Evolutionary conservation across 2,113 vertebrate species (phyloP), one percentile per base, ranked within the genome.

Genomic region (Azemiops feae): DNA sequence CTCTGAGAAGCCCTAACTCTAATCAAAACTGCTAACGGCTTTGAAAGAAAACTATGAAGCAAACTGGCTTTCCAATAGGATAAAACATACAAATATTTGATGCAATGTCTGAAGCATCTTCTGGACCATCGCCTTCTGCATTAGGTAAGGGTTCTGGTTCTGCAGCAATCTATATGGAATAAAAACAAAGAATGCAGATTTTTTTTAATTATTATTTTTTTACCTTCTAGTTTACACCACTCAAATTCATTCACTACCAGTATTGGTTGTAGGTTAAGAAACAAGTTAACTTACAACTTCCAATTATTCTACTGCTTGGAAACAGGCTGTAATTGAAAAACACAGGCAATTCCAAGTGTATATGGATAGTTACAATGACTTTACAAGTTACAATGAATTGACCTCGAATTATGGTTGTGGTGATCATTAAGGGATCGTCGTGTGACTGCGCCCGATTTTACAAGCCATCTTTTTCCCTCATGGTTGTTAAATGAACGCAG

Each of bases 61-160:
- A 25, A 18, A n/a, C 74, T 0, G 1, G 53, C 9, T 94, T 39
- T 91, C 74, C 74, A 22, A 86, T 12, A 54, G 2, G 60, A 89
- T 92, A 90, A 6, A 43, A 92, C 98, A 93, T 97, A 98, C 98
- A 98, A 95, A 98, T 96, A 97, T 96, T 97, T 95, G 97, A 97
- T 0, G 98, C 91, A 3, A 97, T 95, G 94, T 95, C 97, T 1
- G 97, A 87, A 0, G 96, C 85, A 88, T 94, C 97, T 93, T 96
- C 96, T 81, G 97, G 97, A 52, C 94, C 98, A 85, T 96, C 94
- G 93, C 96, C 98, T 2, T 95, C 94, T 39, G 93, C 89, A 27
- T 95, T 97, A 0, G 96, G 93, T 3, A 94, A 95, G 12, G 95
- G 92, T 57, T 91, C 20, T 11, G 96, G 90, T n/a, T 97, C 97